phyloP scores from a whole-genome alignment of 2,888 invertebrate species.

The Acleris cristana region DNA sequence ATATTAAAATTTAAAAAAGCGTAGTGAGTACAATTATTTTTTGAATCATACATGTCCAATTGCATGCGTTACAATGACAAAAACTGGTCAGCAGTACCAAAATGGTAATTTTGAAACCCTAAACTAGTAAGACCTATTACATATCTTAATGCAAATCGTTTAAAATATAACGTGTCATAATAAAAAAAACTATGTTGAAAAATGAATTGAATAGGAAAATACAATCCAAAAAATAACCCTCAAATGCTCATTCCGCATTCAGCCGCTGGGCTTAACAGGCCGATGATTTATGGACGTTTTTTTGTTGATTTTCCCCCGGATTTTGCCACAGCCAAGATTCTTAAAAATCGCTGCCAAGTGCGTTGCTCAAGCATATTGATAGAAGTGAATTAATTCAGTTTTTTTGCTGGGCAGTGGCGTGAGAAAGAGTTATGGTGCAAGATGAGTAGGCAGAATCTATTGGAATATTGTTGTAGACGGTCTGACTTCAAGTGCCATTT shows the following conservation, averaged over 20 bases:
- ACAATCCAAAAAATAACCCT: conserved; percentile 65
- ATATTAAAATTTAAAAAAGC: too few relatives aligned
- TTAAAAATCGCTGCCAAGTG: conserved; percentile 62
- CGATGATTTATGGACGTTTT: conserved; percentile 79
- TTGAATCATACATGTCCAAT: too few relatives aligned
- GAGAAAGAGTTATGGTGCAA: conserved; percentile 35
- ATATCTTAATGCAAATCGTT: too few relatives aligned
- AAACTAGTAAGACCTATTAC: too few relatives aligned
- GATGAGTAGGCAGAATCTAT: conserved; percentile 33
- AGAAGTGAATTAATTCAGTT: conserved; percentile 59
- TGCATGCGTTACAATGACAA: too few relatives aligned
- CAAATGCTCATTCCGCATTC: conserved; percentile 76
- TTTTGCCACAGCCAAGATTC: conserved; percentile 60
- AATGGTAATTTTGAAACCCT: too few relatives aligned
- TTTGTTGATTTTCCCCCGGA: conserved; percentile 67
- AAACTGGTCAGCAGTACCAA: too few relatives aligned
- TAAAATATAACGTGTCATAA: not conserved
- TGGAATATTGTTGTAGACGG: conserved; percentile 22
- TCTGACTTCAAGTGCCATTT: not conserved
- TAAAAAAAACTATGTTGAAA: conserved; percentile 18
- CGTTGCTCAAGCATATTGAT: conserved; percentile 75
- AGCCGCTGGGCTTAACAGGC: conserved; percentile 65
- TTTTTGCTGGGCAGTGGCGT: conserved; percentile 46
- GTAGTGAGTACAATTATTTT: too few relatives aligned
- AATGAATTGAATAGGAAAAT: conserved; percentile 54